Conservation (phyloP, 2,797 vertebrate genomes). For the Tokudaia tokunoshimensis region DNA sequence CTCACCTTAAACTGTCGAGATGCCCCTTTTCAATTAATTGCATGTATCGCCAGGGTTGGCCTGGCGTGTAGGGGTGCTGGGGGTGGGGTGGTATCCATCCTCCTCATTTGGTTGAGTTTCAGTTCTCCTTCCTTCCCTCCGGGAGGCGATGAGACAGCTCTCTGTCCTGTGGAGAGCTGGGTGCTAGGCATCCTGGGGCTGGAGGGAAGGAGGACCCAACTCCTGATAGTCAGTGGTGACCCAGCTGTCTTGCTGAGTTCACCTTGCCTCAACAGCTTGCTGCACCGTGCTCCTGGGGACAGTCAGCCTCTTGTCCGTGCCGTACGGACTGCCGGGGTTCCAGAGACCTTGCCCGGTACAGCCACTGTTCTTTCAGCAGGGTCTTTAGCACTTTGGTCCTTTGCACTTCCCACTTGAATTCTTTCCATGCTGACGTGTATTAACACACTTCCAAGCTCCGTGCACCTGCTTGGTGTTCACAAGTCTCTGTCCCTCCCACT, state of each 20-base stretch:
- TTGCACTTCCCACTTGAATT: not conserved
- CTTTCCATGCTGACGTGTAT: not conserved
- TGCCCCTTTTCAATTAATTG: not conserved
- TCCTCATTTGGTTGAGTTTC: not conserved
- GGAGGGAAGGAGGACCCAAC: not conserved
- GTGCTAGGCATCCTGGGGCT: not conserved
- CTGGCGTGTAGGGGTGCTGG: not conserved
- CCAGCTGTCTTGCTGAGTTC: not conserved
- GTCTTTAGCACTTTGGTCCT: not conserved
- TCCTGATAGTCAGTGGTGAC: not conserved
- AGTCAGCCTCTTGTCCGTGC: not conserved
- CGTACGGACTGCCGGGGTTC: not conserved
- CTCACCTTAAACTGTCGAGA: not conserved
- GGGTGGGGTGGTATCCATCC: not conserved
- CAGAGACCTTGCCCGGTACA: not conserved
- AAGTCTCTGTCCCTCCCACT: not conserved
- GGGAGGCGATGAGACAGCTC: not conserved
- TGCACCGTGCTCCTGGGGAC: not conserved
- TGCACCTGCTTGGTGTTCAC: not conserved
- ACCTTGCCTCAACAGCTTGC: not conserved
- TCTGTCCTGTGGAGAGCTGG: not conserved
- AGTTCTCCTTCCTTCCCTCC: not conserved
- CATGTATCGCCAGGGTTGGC: not conserved
- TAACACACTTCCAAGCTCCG: not conserved
- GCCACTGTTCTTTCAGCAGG: not conserved